Percentiles rank a stretch among this genome's conserved stretches.
Conservation (phyloP, 2,113 vertebrate genomes). For the Notiomystis cincta region DNA sequence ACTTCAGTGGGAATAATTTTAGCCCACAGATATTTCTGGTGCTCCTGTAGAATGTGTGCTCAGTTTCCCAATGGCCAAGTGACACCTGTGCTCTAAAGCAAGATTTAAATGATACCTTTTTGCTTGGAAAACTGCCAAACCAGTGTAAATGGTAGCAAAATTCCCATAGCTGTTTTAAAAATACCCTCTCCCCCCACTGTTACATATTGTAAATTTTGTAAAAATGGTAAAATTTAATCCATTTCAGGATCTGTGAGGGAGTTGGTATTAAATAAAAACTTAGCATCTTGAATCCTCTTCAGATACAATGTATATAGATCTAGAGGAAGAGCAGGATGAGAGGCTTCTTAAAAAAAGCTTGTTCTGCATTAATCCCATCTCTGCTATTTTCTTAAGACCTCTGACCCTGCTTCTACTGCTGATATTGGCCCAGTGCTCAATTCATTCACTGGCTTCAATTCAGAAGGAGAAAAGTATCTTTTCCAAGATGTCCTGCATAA, state of each 20-base stretch:
- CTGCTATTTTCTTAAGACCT: background rate
- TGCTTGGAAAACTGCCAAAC: background rate
- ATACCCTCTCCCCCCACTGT: fast-evolving
- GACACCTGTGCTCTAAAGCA: background rate
- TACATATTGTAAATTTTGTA: background rate
- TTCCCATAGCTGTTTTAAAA: background rate
- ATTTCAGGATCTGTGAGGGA: background rate
- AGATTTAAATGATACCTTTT: background rate
- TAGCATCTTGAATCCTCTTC: background rate
- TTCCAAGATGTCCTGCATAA: background rate
- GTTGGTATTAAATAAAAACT: background rate
- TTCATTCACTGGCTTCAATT: background rate
- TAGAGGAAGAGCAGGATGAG: background rate
- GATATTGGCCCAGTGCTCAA: background rate
- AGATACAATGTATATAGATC: background rate
- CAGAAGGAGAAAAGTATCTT: background rate
- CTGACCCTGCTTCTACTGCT: background rate
- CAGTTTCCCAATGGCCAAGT: background rate
- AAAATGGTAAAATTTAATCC: background rate
- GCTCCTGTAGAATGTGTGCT: background rate
- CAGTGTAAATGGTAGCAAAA: background rate
- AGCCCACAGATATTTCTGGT: background rate
- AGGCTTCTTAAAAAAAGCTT: background rate
- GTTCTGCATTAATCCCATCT: background rate
- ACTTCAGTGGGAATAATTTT: background rate